phyloP scores from a whole-genome alignment of 2,113 vertebrate species.

The Varanus komodoensis region DNA sequence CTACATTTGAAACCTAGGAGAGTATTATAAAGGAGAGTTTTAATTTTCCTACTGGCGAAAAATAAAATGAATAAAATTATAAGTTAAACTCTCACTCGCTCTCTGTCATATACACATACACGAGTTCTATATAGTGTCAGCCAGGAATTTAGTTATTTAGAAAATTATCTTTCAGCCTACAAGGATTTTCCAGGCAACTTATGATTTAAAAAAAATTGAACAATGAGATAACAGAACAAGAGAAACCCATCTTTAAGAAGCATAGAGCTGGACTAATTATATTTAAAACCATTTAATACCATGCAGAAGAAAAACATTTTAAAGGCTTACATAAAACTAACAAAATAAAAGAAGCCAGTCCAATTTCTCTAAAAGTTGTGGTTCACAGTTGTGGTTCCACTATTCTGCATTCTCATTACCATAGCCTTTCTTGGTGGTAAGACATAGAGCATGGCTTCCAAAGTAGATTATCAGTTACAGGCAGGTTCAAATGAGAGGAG shows the following conservation, averaged over 20 bases:
- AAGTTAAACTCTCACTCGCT: not conserved
- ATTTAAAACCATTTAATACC: not conserved
- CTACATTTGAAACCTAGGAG: not conserved
- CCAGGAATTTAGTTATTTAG: not conserved
- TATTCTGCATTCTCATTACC: not conserved
- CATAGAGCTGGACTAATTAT: not conserved
- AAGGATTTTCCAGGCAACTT: not conserved
- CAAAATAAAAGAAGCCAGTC: not conserved
- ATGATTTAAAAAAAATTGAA: not conserved
- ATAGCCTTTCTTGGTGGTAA: not conserved
- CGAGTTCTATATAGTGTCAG: not conserved
- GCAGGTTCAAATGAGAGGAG: not conserved
- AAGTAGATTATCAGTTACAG: not conserved
- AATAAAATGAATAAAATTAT: not conserved
- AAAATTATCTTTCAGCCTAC: not conserved
- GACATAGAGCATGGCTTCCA: no score
- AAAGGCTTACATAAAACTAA: not conserved
- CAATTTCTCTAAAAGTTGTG: not conserved
- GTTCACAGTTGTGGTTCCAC: not conserved
- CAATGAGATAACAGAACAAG: not conserved
- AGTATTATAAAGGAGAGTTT: not conserved
- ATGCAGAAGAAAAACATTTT: not conserved
- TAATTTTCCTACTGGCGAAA: not conserved
- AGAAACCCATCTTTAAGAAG: not conserved
- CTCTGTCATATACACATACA: no score